Evolutionary conservation across 2,888 invertebrate species (phyloP).

Genomic region (Pseudococcus jackbeardsleyi): DNA sequence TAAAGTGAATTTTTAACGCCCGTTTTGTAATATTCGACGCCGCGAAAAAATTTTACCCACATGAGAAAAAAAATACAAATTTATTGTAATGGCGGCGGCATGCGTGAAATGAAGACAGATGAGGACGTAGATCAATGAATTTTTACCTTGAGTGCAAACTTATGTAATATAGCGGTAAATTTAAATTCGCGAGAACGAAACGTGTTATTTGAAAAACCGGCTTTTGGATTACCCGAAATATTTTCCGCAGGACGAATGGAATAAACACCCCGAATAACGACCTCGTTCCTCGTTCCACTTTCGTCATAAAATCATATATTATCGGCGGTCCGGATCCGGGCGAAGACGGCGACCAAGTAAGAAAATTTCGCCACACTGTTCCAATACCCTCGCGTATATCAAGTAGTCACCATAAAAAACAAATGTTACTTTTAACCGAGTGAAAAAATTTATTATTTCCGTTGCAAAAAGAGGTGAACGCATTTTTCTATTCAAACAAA

Average conservation of each 20-base stretch:
- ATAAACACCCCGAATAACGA: background rate
- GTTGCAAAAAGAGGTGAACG: slow-evolving; percentile 19
- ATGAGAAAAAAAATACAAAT: background rate
- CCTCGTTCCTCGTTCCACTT: background rate
- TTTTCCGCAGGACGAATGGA: background rate
- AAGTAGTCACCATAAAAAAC: slow-evolving; percentile 44
- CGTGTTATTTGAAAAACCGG: slow-evolving; percentile 24
- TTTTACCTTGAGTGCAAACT: slow-evolving; percentile 45
- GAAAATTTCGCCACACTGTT: slow-evolving; percentile 7
- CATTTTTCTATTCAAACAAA: slow-evolving; percentile 52
- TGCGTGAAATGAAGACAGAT: slow-evolving; percentile 21
- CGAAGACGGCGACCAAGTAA: background rate
- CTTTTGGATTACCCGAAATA: background rate
- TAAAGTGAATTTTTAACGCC: background rate
- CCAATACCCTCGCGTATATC: slow-evolving; percentile 4
- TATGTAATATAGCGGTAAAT: slow-evolving; percentile 20
- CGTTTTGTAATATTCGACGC: background rate
- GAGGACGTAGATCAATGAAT: slow-evolving; percentile 17
- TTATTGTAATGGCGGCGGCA: slow-evolving; percentile 3
- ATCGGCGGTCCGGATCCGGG: background rate
- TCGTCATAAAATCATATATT: slow-evolving; percentile 11
- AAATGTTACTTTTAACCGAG: slow-evolving; percentile 43
- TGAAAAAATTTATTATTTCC: slow-evolving; percentile 55
- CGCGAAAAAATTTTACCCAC: background rate
- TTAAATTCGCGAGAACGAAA: slow-evolving; percentile 4